Evolutionary conservation across 2,888 invertebrate genomes (phyloP), one percentile per base, ranked within the genome.

Genomic region (Acholoe squamosa): DNA sequence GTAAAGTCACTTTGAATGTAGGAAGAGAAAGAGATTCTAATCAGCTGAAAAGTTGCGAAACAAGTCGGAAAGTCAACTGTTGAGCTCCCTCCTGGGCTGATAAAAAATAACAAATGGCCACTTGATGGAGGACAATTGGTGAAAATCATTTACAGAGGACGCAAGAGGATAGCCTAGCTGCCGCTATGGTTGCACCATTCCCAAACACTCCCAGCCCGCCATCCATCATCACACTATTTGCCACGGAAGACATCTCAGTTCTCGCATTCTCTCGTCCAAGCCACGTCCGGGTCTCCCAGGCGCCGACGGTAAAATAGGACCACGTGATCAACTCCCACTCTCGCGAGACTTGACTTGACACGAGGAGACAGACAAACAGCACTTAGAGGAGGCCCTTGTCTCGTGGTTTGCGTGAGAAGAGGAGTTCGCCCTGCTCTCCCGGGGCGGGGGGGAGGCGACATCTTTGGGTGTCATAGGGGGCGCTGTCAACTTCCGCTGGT

Each of bases 291-390:
- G 28, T 28, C 71, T 71, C 25, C 5, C 71, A 71, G 71, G 71
- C 71, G 71, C 71, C 71, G 71, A 7, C 31, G 71, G 71, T 71
- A 71, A 71, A 71, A 71, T 71, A 71, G 71, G 71, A 71, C 71
- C 71, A 71, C 71, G 71, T 71, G 71, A 71, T 71, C 71, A 71
- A 71, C 71, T 71, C 71, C 71, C 71, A 71, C 71, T 71, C 71
- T 71, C 71, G 71, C 71, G 71, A 71, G 71, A 71, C 71, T 71
- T 71, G n/a, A 71, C 71, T 71, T 71, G 71, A 71, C 71, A 71
- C 71, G 71, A 71, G 71, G 28, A 71, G 71, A 71, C 71, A 71
- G 71, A 71, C 71, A 71, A 71, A 71, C 71, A 71, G n/a, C 25
- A 71, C 14, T 28, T 25, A 71, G 71, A 71, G 25, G 3, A 7